A percentile compares a stretch with the other conserved stretches of the same genome.
These are phyloP conservation scores for Ametastegia equiseti DNA, from an alignment of 2,888 invertebrate genomes.

Conservation along the genomic window DNA sequence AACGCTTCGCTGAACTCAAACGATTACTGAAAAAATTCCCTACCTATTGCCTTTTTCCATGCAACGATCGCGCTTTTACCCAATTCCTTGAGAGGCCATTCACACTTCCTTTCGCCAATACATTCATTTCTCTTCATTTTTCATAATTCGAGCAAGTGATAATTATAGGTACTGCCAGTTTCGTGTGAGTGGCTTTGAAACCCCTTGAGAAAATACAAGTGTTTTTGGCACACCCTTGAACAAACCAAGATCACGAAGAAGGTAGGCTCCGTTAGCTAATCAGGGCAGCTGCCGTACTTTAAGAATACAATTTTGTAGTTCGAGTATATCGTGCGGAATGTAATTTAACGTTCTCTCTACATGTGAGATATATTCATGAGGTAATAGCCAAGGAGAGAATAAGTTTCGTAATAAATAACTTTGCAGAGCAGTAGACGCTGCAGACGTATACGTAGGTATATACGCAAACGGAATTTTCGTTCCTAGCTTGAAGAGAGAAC, in stretches of 20 bases:
- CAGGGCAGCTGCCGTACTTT: constrained; percentile 13
- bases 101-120: not conserved
- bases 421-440: constrained; percentile 17
- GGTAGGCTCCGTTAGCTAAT: constrained; percentile 27
- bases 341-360: constrained; percentile 39
- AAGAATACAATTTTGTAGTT: constrained; percentile 33
- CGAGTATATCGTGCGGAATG: constrained; percentile 39
- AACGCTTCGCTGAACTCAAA: not conserved
- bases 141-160: not conserved
- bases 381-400: constrained; percentile 42
- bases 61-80: no score
- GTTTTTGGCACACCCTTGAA: not conserved
- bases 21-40: not conserved
- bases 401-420: constrained; percentile 46
- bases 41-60: not conserved
- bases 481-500: not conserved
- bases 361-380: constrained; percentile 44
- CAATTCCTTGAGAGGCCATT: not conserved
- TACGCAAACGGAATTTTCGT: constrained; percentile 37
- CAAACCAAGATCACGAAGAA: not conserved
- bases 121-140: not conserved
- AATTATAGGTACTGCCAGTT: not conserved
- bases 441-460: not conserved
- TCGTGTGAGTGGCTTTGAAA: not conserved
- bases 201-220: not conserved